Percentiles rank a stretch among this genome's conserved stretches.
Conservation (phyloP, 1,140 invertebrate genomes). For the Ephestia elutella region DNA sequence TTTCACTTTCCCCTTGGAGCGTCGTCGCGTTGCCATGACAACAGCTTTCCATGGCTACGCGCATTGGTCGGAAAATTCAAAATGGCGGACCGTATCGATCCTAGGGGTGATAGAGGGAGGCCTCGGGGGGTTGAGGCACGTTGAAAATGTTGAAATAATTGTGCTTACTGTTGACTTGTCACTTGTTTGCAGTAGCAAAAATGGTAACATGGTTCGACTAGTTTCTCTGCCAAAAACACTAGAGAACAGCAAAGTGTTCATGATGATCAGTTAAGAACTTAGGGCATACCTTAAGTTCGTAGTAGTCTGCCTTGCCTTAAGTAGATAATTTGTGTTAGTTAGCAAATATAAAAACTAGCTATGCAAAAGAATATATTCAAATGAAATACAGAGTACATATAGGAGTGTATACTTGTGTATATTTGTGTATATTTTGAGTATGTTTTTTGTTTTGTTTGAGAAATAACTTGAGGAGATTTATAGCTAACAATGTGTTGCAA, state of each 20-base stretch:
- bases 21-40: conserved; percentile 48
- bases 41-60: conserved; percentile 65
- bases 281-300: too few relatives aligned
- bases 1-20: conserved; percentile 64
- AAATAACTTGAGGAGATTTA: conserved; percentile 8
- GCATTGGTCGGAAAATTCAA: conserved; percentile 73
- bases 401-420: too few relatives aligned
- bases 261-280: too few relatives aligned
- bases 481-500: conserved; percentile 8
- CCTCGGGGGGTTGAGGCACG: conserved; percentile 31
- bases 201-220: too few relatives aligned
- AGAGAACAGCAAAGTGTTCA: too few relatives aligned
- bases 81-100: conserved; percentile 66
- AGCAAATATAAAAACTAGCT: too few relatives aligned
- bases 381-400: too few relatives aligned
- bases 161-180: conserved; percentile 25
- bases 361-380: too few relatives aligned
- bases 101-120: conserved; percentile 34
- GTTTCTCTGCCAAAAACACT: too few relatives aligned
- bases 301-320: too few relatives aligned
- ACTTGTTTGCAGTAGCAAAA: background rate
- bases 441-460: conserved; percentile 1
- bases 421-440: background rate
- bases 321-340: too few relatives aligned
- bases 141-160: conserved; percentile 42